phyloP scores from a whole-genome alignment of 2,888 invertebrate species.

The Lycocerus yunnanus region DNA sequence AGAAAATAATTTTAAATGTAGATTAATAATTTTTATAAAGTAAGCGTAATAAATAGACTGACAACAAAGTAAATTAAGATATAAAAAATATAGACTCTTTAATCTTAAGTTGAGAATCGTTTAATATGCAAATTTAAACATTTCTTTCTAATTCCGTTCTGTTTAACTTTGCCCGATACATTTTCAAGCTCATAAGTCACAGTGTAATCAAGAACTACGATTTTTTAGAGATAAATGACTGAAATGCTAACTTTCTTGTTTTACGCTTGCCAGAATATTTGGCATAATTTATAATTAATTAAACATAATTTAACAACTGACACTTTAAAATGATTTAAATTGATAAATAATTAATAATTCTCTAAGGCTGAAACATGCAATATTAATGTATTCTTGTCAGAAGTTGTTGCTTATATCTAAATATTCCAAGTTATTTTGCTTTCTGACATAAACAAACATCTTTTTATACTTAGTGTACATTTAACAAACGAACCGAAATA shows the following conservation, averaged over 20 bases:
- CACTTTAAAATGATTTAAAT: neutral
- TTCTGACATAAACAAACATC: constrained; percentile 27
- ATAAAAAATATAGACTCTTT: neutral
- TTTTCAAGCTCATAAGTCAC: neutral
- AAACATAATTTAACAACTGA: neutral
- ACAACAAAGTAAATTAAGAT: neutral
- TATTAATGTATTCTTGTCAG: constrained; percentile 4
- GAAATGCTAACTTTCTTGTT: neutral
- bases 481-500: constrained; percentile 30
- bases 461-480: constrained; percentile 28
- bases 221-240: neutral
- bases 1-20: neutral
- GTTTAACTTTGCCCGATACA: neutral
- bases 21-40: neutral
- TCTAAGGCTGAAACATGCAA: neutral
- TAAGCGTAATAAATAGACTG: neutral
- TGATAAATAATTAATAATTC: neutral
- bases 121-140: neutral
- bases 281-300: neutral
- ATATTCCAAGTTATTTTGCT: constrained; percentile 14
- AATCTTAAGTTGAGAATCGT: neutral
- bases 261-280: neutral
- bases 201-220: neutral
- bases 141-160: neutral
- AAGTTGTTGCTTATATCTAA: neutral